Evolutionary conservation across 2,797 vertebrate species (phyloP).

Genomic region (Lateolabrax maculatus): DNA sequence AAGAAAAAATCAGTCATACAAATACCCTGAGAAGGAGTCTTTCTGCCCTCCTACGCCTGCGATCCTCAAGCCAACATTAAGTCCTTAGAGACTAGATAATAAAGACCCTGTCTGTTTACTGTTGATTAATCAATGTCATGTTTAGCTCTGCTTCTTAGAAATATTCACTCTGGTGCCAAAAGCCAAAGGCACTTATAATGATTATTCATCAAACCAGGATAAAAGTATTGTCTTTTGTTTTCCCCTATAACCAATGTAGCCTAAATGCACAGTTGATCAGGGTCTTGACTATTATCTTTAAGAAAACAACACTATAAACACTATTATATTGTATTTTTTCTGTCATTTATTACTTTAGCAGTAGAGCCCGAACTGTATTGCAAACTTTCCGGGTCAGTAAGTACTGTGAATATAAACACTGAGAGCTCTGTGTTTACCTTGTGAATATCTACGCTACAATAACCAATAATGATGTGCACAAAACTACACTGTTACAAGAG

Average conservation of each 20-base stretch:
- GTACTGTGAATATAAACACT: neutral
- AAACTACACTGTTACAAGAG: neutral
- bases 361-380: neutral
- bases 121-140: conserved; percentile 61
- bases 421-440: neutral
- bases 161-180: conserved; percentile 35
- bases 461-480: neutral
- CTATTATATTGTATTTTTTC: neutral
- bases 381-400: neutral
- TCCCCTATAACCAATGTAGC: neutral
- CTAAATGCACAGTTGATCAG: neutral
- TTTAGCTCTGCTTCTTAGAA: conserved; percentile 27
- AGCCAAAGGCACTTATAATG: neutral
- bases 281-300: neutral
- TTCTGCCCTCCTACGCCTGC: conserved; percentile 27
- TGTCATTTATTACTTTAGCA: neutral
- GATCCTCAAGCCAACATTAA: conserved; percentile 46
- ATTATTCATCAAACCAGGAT: conserved; percentile 33
- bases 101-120: conserved; percentile 49
- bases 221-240: conserved; percentile 2
- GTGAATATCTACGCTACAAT: neutral
- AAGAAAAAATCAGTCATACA: conserved; percentile 28
- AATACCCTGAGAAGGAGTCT: conserved; percentile 37
- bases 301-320: conserved; percentile 1
- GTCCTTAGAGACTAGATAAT: conserved; percentile 47